These are phyloP conservation scores for Cartodere bifasciata DNA, from an alignment of 2,888 invertebrate species.

Conservation along the genomic window DNA sequence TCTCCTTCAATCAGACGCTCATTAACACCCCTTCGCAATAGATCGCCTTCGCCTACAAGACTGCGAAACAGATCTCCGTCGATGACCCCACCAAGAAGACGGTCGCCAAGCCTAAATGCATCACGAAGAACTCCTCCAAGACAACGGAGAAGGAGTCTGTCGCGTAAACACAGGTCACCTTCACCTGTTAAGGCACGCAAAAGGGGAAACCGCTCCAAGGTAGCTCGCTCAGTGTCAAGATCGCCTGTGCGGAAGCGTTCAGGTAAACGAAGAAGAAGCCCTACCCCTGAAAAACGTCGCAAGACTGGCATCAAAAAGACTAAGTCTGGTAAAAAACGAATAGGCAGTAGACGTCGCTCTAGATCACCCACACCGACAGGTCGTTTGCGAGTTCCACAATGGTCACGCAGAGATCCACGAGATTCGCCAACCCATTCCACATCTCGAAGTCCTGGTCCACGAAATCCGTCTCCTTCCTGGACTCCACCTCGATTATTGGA, in stretches of 20 bases:
- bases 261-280: conserved; percentile 21
- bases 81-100: too few relatives aligned
- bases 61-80: conserved; percentile 27
- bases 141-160: conserved; percentile 22
- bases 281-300: too few relatives aligned
- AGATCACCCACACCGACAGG: conserved; percentile 22
- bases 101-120: too few relatives aligned
- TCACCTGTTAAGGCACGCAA: conserved; percentile 17
- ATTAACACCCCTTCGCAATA: too few relatives aligned
- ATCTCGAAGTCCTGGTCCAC: conserved; percentile 40
- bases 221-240: conserved; percentile 11
- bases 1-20: conserved; percentile 13
- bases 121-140: conserved; percentile 29
- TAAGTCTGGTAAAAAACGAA: too few relatives aligned
- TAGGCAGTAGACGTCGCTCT: conserved; percentile 26
- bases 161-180: conserved; percentile 18
- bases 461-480: conserved; percentile 39
- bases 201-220: conserved; percentile 17
- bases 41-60: conserved; percentile 22
- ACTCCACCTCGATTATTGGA: conserved; percentile 45
- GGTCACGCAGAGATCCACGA: too few relatives aligned
- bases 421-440: conserved; percentile 46
- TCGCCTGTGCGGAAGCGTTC: conserved; percentile 21
- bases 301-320: conserved; percentile 32
- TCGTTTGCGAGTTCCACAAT: too few relatives aligned